A percentile compares a stretch with the other conserved stretches of the same genome.
Conservation (phyloP, 1,140 invertebrate genomes). For the Nasonia giraulti region DNA sequence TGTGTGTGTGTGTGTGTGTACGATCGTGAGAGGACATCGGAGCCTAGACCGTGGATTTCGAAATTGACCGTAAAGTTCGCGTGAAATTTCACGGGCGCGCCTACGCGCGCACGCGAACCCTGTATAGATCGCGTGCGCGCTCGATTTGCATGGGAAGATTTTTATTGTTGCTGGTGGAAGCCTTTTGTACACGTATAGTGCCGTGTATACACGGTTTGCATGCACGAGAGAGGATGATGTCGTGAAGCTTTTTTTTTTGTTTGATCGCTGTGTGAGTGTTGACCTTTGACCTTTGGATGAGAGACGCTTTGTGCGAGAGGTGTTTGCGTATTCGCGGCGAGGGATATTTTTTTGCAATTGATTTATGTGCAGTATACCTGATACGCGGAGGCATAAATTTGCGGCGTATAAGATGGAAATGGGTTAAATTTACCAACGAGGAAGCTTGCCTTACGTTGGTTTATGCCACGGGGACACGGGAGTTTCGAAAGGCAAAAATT, state of each 20-base stretch:
- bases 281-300: not conserved
- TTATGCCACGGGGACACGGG: no score
- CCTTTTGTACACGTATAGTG: not conserved
- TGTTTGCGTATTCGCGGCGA: no score
- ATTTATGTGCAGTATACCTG: no score
- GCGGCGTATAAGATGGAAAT: no score
- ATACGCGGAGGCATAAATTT: no score
- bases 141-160: conserved; percentile 6
- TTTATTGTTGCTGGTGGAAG: not conserved
- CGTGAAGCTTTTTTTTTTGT: not conserved
- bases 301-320: no score
- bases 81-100: conserved; percentile 2
- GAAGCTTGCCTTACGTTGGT: no score
- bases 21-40: not conserved
- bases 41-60: conserved; percentile 18
- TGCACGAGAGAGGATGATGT: not conserved
- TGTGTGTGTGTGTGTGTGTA: not conserved
- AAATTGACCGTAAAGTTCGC: not conserved
- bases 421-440: no score
- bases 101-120: not conserved
- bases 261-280: not conserved
- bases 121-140: not conserved
- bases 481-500: not conserved
- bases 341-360: no score
- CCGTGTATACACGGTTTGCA: not conserved